phyloP scores from a whole-genome alignment of 2,113 vertebrate genomes.

The Helogale parvula region DNA sequence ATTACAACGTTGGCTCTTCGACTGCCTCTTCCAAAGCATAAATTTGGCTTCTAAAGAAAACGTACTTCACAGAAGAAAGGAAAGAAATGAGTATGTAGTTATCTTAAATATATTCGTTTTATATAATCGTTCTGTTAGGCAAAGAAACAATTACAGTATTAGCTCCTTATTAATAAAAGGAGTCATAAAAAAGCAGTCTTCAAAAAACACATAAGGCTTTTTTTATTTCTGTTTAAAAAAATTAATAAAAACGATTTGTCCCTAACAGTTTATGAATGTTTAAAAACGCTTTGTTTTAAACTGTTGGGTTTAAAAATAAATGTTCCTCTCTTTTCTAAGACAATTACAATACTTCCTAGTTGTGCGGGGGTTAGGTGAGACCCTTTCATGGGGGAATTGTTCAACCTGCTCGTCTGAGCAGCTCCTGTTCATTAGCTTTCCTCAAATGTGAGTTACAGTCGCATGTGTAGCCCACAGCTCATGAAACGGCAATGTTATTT shows the following conservation, averaged over 20 bases:
- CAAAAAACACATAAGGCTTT: not conserved
- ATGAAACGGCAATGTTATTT: not conserved
- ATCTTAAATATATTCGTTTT: constrained; percentile 73
- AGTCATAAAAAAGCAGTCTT: constrained; percentile 34
- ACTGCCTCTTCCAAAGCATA: constrained; percentile 70
- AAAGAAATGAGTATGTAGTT: constrained; percentile 50
- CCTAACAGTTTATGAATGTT: not conserved
- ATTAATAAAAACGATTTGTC: not conserved
- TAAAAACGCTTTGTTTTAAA: not conserved
- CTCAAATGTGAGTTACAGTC: not conserved
- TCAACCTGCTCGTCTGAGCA: no score
- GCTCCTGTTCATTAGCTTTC: fast-evolving
- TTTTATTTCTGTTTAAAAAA: constrained; percentile 46
- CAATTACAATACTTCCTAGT: not conserved
- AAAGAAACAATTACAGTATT: constrained; percentile 72
- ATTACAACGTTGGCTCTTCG: constrained; percentile 67
- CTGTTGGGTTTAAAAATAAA: not conserved
- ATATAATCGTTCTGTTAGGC: constrained; percentile 49
- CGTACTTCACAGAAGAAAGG: constrained; percentile 47
- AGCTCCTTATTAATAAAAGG: constrained; percentile 71
- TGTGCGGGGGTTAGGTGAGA: not conserved
- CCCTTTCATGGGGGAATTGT: fast-evolving
- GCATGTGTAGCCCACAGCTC: no score
- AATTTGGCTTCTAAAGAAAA: constrained; percentile 76
- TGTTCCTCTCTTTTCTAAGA: not conserved